Conservation (phyloP, 1,140 invertebrate genomes). For the Drosophila leontia region DNA sequence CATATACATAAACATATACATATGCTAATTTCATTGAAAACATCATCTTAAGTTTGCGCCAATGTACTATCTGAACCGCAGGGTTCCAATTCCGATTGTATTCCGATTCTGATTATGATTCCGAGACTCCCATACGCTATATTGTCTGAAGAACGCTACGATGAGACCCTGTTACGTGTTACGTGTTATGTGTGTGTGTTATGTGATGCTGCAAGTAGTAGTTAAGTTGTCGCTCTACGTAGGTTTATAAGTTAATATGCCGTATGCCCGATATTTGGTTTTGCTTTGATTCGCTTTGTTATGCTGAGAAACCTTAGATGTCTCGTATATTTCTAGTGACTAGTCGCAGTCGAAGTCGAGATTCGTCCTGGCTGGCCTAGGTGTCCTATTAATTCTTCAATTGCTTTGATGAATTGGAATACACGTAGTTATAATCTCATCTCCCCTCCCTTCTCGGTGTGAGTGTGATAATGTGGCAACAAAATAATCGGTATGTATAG, state of each 20-base stretch:
- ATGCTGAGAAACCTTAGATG: conserved; percentile 79
- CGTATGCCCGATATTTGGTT: conserved; percentile 50
- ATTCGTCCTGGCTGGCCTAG: conserved; percentile 58
- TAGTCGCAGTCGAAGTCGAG: conserved; percentile 22
- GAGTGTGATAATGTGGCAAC: conserved; percentile 62
- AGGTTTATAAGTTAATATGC: conserved; percentile 54
- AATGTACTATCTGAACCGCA: conserved; percentile 17
- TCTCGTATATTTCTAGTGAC: conserved; percentile 74
- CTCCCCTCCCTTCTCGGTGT: conserved; percentile 20
- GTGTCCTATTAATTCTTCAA: conserved; percentile 69
- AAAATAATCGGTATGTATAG: conserved; percentile 25
- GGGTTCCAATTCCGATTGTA: conserved; percentile 16
- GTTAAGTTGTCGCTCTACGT: conserved; percentile 59
- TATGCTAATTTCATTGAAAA: conserved; percentile 54
- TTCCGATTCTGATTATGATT: conserved; percentile 13
- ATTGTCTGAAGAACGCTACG: conserved; percentile 43
- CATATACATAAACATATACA: conserved; percentile 63
- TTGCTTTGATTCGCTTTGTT: conserved; percentile 49
- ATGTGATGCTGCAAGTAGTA: conserved; percentile 54
- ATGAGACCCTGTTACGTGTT: conserved; percentile 27
- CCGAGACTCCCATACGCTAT: conserved; percentile 23
- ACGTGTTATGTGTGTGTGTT: conserved; percentile 30
- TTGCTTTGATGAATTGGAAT: conserved; percentile 83
- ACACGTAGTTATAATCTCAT: conserved; percentile 74
- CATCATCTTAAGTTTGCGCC: conserved; percentile 52